Evolutionary conservation across 1,140 invertebrate species (phyloP).

Genomic region (Sesamia nonagrioides): DNA sequence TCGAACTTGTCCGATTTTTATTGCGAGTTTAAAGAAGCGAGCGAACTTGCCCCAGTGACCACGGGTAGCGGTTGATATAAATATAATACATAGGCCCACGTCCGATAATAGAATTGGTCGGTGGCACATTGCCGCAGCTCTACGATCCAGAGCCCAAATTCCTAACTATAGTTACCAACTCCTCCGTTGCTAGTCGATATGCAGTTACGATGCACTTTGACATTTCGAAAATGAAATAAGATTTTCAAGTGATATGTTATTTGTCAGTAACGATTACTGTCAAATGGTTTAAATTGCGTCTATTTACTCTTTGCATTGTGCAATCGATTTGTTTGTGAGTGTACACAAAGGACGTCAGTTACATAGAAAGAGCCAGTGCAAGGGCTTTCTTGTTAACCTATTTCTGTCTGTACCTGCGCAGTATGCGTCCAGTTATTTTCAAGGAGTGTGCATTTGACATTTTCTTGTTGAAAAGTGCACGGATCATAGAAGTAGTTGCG

Average conservation of each 20-base stretch:
- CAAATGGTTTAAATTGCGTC: constrained; percentile 2
- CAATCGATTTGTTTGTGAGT: constrained; percentile 31
- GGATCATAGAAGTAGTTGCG: constrained; percentile 82
- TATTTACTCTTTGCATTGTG: constrained; percentile 4
- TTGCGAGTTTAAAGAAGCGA: constrained; percentile 81
- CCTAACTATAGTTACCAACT: constrained; percentile 38
- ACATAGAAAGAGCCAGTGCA: constrained; percentile 41
- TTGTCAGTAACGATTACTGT: constrained; percentile 1
- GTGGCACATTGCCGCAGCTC: constrained; percentile 63
- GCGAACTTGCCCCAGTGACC: constrained; percentile 85
- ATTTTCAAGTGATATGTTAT: neutral
- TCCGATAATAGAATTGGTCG: constrained; percentile 71
- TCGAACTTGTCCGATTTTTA: constrained; percentile 85
- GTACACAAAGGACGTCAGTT: neutral
- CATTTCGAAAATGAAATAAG: constrained; percentile 39
- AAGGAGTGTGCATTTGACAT: constrained; percentile 82
- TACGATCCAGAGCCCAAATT: constrained; percentile 53
- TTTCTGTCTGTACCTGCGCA: constrained; percentile 61
- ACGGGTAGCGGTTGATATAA: constrained; percentile 76
- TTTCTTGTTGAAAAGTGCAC: constrained; percentile 83
- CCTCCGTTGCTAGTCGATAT: constrained; percentile 38
- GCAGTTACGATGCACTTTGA: constrained; percentile 46
- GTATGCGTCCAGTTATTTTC: constrained; percentile 58
- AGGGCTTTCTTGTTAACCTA: constrained; percentile 74
- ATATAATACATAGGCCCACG: constrained; percentile 77